phyloP scores from a whole-genome alignment of 1,140 invertebrate species.

The Manduca sexta region DNA sequence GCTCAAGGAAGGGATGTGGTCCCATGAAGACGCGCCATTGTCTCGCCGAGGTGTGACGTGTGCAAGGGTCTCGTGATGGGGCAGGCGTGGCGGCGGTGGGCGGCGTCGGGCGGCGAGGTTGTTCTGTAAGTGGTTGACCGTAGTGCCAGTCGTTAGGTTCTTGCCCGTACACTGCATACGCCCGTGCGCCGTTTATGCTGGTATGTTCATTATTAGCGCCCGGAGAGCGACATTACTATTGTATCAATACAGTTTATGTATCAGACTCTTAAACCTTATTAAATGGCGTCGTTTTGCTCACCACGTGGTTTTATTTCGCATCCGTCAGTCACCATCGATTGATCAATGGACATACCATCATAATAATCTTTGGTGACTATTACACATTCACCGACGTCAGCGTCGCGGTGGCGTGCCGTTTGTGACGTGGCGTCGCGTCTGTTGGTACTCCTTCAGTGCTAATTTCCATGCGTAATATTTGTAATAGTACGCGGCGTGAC shows the following conservation, averaged over 20 bases:
- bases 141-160: slow-evolving; percentile 14
- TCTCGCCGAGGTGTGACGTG: no score
- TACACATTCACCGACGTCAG: no score
- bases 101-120: not conserved
- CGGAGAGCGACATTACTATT: slow-evolving; percentile 25
- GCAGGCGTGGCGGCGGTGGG: not conserved
- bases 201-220: slow-evolving; percentile 59
- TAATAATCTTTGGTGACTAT: slow-evolving; percentile 33
- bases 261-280: slow-evolving; percentile 62
- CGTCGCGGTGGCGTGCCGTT: no score
- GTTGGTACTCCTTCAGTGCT: no score
- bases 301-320: slow-evolving; percentile 59
- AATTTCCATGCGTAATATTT: no score
- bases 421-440: no score
- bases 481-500: no score
- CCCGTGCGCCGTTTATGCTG: slow-evolving; percentile 35
- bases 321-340: slow-evolving; percentile 19
- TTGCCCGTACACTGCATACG: slow-evolving; percentile 17
- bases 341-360: slow-evolving; percentile 62
- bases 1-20: no score
- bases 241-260: slow-evolving; percentile 50
- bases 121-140: slow-evolving; percentile 8
- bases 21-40: no score
- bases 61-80: no score
- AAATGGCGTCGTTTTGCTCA: slow-evolving; percentile 60